Evolutionary conservation across 2,888 invertebrate species (phyloP), one percentile per base, ranked within the genome.

Genomic region (Leuctra nigra): DNA sequence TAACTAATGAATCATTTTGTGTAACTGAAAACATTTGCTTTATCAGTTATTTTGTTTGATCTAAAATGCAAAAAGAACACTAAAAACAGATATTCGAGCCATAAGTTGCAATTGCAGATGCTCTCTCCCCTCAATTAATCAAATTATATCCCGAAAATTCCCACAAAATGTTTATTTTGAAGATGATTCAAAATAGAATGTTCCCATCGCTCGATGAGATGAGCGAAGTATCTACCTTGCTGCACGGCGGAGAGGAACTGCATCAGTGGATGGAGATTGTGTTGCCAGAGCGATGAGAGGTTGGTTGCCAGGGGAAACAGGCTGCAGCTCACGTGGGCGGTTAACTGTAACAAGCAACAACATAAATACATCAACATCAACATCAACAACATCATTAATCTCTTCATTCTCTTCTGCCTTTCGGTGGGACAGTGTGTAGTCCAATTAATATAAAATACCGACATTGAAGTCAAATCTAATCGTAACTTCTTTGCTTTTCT

Each of bases 311-410:
- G 66, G 0, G 93, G 92, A 79, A 88, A 89, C 64, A 86, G 86
- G 68, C 93, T 93, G 66, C 93, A 93, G 55, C 84, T 84, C 23
- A 93, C 70, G 16, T 88, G 86, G 2, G 84, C 77, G 0, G 86
- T 83, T 50, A 87, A 75, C 68, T 74, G 57, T n/a, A n/a, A n/a
- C n/a, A n/a, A n/a, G n/a, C n/a, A n/a, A 2, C 57, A 59, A 11
- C 11, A 29, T 11, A 6, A 11, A 29, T 7, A 29, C 29, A 29
- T 7, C 11, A 6, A 6, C 6, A 11, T 29, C 11, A 29, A 29
- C 6, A 29, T 6, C 29, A 29, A 29, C 11, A 6, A 7, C 29
- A 29, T 11, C 29, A n/a, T n/a, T 11, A 29, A 29, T 29, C 29
- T 6, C 11, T 11, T 29, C 29, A 11, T 29, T 29, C 11, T 29